Percentiles rank a stretch among this genome's conserved stretches.
phyloP scores from a whole-genome alignment of 1,140 invertebrate species.

The Xylocopa sonorina region DNA sequence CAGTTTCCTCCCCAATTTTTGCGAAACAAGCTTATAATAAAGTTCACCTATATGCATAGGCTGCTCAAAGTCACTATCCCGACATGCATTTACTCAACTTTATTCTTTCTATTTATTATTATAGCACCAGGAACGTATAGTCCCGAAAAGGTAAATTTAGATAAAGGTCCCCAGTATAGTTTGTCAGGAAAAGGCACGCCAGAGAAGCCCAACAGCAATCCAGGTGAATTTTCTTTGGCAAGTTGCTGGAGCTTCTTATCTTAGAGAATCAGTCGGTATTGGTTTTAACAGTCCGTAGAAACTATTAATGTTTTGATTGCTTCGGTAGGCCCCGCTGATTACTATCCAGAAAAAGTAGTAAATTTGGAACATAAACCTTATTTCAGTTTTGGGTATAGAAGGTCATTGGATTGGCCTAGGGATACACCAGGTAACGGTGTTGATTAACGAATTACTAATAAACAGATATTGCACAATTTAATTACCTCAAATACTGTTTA shows the following conservation, averaged over 20 bases:
- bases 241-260: slow-evolving; percentile 67
- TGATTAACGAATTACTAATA: slow-evolving; percentile 46
- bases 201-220: slow-evolving; percentile 26
- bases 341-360: slow-evolving; percentile 69
- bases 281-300: slow-evolving; percentile 49
- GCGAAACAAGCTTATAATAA: no score
- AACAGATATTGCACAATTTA: neutral
- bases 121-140: slow-evolving; percentile 82
- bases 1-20: slow-evolving; percentile 83
- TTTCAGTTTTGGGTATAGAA: slow-evolving; percentile 84
- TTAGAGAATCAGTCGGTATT: slow-evolving; percentile 31
- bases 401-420: slow-evolving; percentile 63
- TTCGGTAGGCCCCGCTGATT: slow-evolving; percentile 82
- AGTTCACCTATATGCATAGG: no score
- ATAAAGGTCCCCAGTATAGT: slow-evolving; percentile 84
- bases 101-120: slow-evolving; percentile 2
- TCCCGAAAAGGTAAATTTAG: slow-evolving; percentile 85
- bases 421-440: slow-evolving; percentile 73
- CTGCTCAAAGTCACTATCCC: neutral
- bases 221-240: slow-evolving; percentile 37
- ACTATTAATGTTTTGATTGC: slow-evolving; percentile 43
- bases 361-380: slow-evolving; percentile 77
- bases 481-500: neutral
- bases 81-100: slow-evolving; percentile 20
- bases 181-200: slow-evolving; percentile 82